Base-by-base conservation (phyloP, 2,797 vertebrate species). In the Chaunax sp. region DNA sequence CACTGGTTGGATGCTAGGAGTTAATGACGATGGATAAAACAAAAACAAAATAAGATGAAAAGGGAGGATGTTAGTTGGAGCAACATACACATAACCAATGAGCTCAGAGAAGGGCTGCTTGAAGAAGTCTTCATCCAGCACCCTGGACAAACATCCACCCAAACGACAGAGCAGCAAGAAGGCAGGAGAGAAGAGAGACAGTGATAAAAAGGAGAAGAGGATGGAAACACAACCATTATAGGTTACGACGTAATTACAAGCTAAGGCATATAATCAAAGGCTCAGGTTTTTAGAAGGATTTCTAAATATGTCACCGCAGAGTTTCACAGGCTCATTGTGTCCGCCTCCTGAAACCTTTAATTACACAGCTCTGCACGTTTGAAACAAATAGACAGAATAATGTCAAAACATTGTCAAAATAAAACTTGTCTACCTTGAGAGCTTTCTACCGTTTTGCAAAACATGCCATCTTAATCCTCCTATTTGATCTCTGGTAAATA, bases 61-160 rank as follows among this genome's bases (percentile, higher is more conserved):
- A 59, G 75, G 78, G 82, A 86, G 82, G 88, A 89, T 90, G 95
- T 96, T 96, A 97, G 95, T 96, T 96, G 92, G 92, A 93, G 94
- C 95, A 95, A 98, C 98, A 98, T 99, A 99, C 98, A 99, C 97
- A 98, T 99, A 99, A 98, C 98, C 98, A 96, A 99, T 99, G 95
- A 99, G 91, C 82, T 99, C 97, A 97, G 97, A 96, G 96, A 98
- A 98, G 95, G 97, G 98, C 94, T 99, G 97, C 95, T 97, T 99
- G 97, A 97, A 99, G 98, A 99, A 99, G 94, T 97, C 97, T 96
- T 99, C 97, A 90, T 99, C 98, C 97, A 97, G 95, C 92, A 98
- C 97, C 95, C 98, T 99, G 96, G 94, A 95, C 91, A 95, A 94
- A 92, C 88, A 91, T 97, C 95, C 96, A 89, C 88, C 93, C 94